These are phyloP conservation scores for Triplophysa yarkandensis DNA, from an alignment of 2,797 vertebrate genomes.

Conservation along the genomic window DNA sequence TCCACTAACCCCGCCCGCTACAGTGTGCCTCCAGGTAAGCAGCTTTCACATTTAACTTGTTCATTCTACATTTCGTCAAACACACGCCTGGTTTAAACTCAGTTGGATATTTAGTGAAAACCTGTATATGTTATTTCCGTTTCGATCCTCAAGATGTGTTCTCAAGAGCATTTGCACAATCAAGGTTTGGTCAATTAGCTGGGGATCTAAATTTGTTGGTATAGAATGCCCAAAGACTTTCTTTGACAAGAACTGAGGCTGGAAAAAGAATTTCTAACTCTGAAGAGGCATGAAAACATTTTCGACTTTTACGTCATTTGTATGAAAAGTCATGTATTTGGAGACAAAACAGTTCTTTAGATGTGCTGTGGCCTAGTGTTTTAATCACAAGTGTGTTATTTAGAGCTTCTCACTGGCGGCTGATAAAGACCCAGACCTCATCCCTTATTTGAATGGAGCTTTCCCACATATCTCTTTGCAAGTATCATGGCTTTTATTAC, in stretches of 20 bases:
- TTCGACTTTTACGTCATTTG: too few species aligned
- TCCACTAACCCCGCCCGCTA: conserved; percentile 76
- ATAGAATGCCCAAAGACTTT: not conserved
- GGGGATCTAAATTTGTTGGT: not conserved
- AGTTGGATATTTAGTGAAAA: not conserved
- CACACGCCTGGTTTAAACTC: not conserved
- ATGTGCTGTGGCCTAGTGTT: not conserved
- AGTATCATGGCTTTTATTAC: conserved; percentile 18
- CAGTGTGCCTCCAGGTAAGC: conserved; percentile 88
- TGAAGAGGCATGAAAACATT: too few species aligned
- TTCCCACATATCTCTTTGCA: conserved; percentile 1
- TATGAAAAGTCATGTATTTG: not conserved
- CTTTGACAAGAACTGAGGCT: not conserved
- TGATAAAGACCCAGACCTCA: not conserved
- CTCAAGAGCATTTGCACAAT: not conserved
- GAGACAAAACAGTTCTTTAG: too few species aligned
- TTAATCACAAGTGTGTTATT: not conserved
- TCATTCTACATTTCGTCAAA: not conserved
- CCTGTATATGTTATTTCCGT: too few species aligned
- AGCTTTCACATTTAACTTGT: not conserved
- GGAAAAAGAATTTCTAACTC: too few species aligned
- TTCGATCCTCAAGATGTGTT: not conserved
- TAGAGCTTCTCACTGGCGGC: not conserved
- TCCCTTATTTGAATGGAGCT: not conserved
- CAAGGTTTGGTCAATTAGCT: not conserved